Base-by-base conservation (phyloP, 2,113 vertebrate species). In the Gnathonemus longibarbis region DNA sequence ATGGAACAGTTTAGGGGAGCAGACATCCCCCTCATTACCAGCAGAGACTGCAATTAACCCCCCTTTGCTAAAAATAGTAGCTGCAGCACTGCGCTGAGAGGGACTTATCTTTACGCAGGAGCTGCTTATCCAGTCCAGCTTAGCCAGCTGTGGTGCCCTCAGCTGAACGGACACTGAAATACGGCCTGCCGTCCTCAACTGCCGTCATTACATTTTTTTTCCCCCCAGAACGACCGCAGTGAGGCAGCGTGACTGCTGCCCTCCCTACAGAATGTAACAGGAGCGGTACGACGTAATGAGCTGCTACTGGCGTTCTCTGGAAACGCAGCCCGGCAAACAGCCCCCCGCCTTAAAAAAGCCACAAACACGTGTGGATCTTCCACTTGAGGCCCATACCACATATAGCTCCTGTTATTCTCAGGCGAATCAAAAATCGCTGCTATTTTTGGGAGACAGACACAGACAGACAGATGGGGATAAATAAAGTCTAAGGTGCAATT, bases 31-130 rank as follows among this genome's bases (percentile, higher is more conserved):
- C 21, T 87, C 50, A 87, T 87, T 53, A 56, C 35, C 15, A 13
- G 50, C 48, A 53, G 49, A 53, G 49, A 56, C 42, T 53, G 85
- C 85, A 87, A 87, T 53, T 87, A 87, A 53, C 50, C 85, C 48
- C 48, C 15, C 85, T 13, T 6, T 35, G 27, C 74, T 42, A 80
- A 87, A 87, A 87, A 53, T 56, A 87, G 27, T 2, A 56, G 49
- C 85, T 87, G 85, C 27, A 27, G 11, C 11, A 9, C 31, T 13
- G 85, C 31, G 11, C 50, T 87, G 10, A 87, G 46, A 19, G n/a
- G n/a, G 27, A 53, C 27, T 87, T 87, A 52, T 53, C 50, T 53
- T 56, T 87, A n/a, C 19, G 21, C 31, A 56, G 27, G 15, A 87
- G 5, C 15, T 0, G 85, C 48, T 87, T 27, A 56, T 21, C 19